Evolutionary conservation across 2,888 invertebrate species (phyloP).

Genomic region (Eledona agricola): DNA sequence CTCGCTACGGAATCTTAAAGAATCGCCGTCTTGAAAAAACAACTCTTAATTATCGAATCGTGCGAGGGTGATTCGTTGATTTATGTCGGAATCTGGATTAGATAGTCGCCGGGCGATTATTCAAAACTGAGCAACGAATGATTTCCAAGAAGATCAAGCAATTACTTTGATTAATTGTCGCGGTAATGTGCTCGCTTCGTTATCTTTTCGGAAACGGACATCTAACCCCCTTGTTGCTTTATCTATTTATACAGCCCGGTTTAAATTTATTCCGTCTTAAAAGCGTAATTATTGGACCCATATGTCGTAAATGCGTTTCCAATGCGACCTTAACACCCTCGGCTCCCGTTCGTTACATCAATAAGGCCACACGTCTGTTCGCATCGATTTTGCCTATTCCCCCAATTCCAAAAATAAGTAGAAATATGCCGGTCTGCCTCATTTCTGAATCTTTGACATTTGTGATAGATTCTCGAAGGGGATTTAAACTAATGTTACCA

Average conservation of each 20-base stretch:
- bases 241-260: constrained; percentile 27
- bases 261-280: constrained; percentile 49
- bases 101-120: constrained; percentile 7
- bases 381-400: constrained; percentile 48
- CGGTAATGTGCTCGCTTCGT: constrained; percentile 1
- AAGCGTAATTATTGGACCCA: constrained; percentile 52
- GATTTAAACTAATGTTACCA: constrained; percentile 41
- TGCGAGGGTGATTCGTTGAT: constrained; percentile 1
- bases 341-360: constrained; percentile 36
- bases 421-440: constrained; percentile 40
- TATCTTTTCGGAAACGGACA: constrained; percentile 23
- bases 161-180: constrained; percentile 23
- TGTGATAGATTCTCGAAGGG: constrained; percentile 51
- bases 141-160: constrained; percentile 11
- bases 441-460: constrained; percentile 52
- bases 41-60: constrained; percentile 19
- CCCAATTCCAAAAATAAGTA: constrained; percentile 51
- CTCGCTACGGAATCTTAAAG: constrained; percentile 2
- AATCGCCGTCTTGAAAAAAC: constrained; percentile 11
- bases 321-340: constrained; percentile 39
- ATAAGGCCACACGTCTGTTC: constrained; percentile 43
- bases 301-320: constrained; percentile 46
- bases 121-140: constrained; percentile 1
- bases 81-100: constrained; percentile 11
- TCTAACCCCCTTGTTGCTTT: constrained; percentile 18